phyloP scores from a whole-genome alignment of 2,113 vertebrate species.

The Nerophis ophidion region DNA sequence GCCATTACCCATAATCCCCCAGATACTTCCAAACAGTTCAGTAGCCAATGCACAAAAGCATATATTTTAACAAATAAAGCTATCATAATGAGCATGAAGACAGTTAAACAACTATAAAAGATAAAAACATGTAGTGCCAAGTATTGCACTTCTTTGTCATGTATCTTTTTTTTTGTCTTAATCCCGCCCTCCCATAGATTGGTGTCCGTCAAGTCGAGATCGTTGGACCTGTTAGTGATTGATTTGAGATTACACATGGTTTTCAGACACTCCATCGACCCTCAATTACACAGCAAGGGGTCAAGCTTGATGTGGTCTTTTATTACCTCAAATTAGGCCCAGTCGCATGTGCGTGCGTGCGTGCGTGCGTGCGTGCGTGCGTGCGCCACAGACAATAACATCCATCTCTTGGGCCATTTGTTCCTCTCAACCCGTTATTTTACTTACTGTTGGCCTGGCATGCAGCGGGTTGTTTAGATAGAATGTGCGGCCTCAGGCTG shows the following conservation, averaged over 20 bases:
- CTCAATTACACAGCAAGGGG: conserved; percentile 41
- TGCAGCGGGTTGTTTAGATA: conserved; percentile 42
- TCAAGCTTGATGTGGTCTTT: conserved; percentile 59
- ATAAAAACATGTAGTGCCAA: conserved; percentile 18
- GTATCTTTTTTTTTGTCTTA: conserved; percentile 7
- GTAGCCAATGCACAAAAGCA: conserved; percentile 22
- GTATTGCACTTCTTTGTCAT: conserved; percentile 12
- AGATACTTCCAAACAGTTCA: conserved; percentile 26
- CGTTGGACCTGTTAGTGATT: conserved; percentile 50
- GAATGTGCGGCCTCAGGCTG: conserved; percentile 44
- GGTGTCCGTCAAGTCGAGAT: conserved; percentile 33
- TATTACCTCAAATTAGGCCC: conserved; percentile 66
- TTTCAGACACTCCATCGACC: conserved; percentile 49
- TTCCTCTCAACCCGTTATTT: conserved; percentile 59
- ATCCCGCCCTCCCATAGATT: conserved; percentile 6
- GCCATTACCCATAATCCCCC: conserved; percentile 47
- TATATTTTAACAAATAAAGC: neutral
- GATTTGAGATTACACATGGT: conserved; percentile 49
- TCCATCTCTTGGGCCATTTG: conserved; percentile 62
- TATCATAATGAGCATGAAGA: neutral
- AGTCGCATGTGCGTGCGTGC: too few species aligned
- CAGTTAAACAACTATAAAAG: conserved; percentile 13
- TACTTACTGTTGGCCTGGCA: conserved; percentile 41
- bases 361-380: neutral
- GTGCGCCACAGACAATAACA: conserved; percentile 55